Evolutionary conservation across 2,113 vertebrate species (phyloP).

Genomic region (Crotophaga sulcirostris): DNA sequence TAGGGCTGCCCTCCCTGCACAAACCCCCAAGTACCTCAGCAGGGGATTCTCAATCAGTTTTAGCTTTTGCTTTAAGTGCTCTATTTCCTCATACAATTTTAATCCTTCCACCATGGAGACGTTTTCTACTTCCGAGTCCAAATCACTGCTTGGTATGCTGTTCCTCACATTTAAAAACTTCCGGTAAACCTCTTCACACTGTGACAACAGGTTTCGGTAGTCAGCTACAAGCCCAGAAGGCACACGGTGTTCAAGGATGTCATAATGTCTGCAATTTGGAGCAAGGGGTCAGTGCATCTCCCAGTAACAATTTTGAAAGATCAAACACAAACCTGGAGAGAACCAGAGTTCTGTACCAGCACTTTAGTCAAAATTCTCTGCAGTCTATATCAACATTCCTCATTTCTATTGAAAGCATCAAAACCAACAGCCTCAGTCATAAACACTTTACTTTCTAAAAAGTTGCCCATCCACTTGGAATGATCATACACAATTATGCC

Average conservation of each 20-base stretch:
- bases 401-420: background rate
- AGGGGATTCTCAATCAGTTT: slow-evolving; percentile 94
- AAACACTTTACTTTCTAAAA: background rate
- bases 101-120: slow-evolving; percentile 94
- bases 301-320: background rate
- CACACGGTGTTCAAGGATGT: slow-evolving; percentile 90
- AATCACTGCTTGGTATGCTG: slow-evolving; percentile 77
- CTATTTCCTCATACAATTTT: slow-evolving; percentile 87
- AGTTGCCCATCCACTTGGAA: background rate
- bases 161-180: slow-evolving; percentile 85
- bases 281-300: background rate
- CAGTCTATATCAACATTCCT: background rate
- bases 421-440: background rate
- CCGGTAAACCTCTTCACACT: slow-evolving; percentile 82
- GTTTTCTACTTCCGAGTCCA: slow-evolving; percentile 84
- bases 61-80: slow-evolving; percentile 88
- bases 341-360: background rate
- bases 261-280: slow-evolving; percentile 85
- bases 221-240: slow-evolving; percentile 87
- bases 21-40: slow-evolving; percentile 76
- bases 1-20: background rate
- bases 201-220: slow-evolving; percentile 81
- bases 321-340: background rate
- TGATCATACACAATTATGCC: background rate
- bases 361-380: background rate